phyloP scores from a whole-genome alignment of 2,797 vertebrate species.

The Nannoperca obscura region DNA sequence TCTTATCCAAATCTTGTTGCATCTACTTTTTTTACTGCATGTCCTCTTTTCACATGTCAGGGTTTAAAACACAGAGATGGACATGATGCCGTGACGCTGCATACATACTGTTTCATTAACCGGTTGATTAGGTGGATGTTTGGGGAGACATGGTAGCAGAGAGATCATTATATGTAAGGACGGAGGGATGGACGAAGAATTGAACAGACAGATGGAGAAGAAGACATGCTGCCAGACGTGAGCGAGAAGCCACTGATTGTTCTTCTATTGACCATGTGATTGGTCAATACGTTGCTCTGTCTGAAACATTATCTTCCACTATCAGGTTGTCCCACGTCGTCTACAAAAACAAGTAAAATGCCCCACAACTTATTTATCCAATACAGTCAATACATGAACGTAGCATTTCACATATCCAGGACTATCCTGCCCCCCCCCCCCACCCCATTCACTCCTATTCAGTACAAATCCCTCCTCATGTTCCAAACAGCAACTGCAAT shows the following conservation, averaged over 20 bases:
- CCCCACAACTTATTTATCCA: conserved; percentile 16
- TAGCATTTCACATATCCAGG: neutral
- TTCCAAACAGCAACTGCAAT: conserved; percentile 53
- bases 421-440: too few species aligned
- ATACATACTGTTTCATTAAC: neutral
- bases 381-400: neutral
- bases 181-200: neutral
- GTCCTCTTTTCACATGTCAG: neutral
- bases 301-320: conserved; percentile 60
- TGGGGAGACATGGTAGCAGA: conserved; percentile 4
- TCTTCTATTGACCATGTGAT: conserved; percentile 67
- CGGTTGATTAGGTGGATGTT: conserved; percentile 2
- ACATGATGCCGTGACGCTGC: neutral
- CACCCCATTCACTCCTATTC: conserved; percentile 16
- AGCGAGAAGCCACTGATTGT: conserved; percentile 52
- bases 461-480: conserved; percentile 18
- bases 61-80: neutral
- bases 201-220: conserved; percentile 46
- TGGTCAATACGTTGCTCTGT: conserved; percentile 59
- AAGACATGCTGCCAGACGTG: conserved; percentile 56
- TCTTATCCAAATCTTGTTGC: neutral
- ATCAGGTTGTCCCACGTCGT: conserved; percentile 49
- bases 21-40: neutral
- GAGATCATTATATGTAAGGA: conserved; percentile 3
- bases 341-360: conserved; percentile 21